Evolutionary conservation across 37 sponge, comb jelly and placozoan genomes (phyloP).

Genomic region (Lycopodina hypogea): DNA sequence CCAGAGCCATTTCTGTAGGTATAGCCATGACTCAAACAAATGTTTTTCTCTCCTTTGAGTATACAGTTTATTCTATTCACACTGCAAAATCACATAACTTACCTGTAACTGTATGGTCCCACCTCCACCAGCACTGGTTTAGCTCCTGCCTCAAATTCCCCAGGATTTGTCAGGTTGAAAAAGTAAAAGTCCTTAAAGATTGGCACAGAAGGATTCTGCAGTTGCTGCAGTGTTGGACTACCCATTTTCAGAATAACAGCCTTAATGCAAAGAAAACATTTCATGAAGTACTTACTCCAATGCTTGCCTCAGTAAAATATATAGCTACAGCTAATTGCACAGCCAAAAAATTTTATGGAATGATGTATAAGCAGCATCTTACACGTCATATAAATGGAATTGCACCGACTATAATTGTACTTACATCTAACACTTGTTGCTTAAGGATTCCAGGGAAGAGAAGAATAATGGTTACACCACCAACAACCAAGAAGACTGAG

Average conservation of each 20-base stretch:
- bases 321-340: no score
- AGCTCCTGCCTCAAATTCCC: slow-evolving; percentile 42
- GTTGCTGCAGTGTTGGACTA: slow-evolving; percentile 59
- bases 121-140: slow-evolving; percentile 26
- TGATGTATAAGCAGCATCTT: no score
- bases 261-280: background rate
- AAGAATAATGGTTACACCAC: background rate
- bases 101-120: slow-evolving; percentile 79
- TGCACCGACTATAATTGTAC: background rate
- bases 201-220: slow-evolving; percentile 53
- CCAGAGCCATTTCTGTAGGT: no score
- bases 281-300: background rate
- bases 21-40: no score
- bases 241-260: slow-evolving; percentile 31
- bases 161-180: slow-evolving; percentile 84
- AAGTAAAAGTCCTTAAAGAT: slow-evolving; percentile 80
- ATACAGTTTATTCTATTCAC: no score
- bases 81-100: no score
- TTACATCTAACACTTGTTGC: slow-evolving; percentile 23
- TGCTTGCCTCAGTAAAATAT: no score
- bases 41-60: no score
- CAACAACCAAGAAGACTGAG: slow-evolving; percentile 10
- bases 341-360: no score
- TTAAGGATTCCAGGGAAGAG: slow-evolving; percentile 7
- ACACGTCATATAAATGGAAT: no score